Evolutionary conservation across 2,888 invertebrate genomes (phyloP), one percentile per base, ranked within the genome.

Genomic region (Timema cristinae): DNA sequence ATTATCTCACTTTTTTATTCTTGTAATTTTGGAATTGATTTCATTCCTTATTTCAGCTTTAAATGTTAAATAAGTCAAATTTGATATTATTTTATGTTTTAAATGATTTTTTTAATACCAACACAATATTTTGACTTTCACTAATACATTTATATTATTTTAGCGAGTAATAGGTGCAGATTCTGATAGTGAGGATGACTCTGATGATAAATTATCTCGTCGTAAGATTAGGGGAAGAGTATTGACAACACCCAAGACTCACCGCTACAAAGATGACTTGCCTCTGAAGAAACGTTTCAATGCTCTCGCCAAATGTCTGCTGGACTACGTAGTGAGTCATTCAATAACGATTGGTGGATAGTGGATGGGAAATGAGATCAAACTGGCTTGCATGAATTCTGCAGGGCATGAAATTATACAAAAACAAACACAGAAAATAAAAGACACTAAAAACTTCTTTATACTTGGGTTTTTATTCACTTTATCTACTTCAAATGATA

Each of bases 281-380:
- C 89, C 91, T 0, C 83, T 94, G 11, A 93, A 91, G 80, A 93
- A 92, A 81, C 89, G 94, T 79, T 86, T 97, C 13, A 90, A 93
- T 79, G 85, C 88, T 71, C 85, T 98, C 70, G 94, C 94, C 77
- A 94, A 90, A 80, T 88, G 87, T 77, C 83, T 91, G 50, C 85
- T 90, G 75, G 91, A 91, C 80, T 90, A 86, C 79, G 84, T 87
- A 71, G 87, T 89, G 82, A 83, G 84, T 83, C 77, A 76, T 77
- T 77, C 77, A 32, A 32, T 32, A 32, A 32, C 32, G 32, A 32
- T 32, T 32, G 32, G 32, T 32, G 32, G 32, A 32, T 32, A 32
- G 32, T 32, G 32, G 32, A 32, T 32, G 32, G 32, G 32, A 32
- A 32, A 32, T 32, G 32, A 32, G 32, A 32, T 32, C 32, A 32